Base-by-base conservation (phyloP, 2,888 invertebrate species). In the Peribatodes rhomboidaria region DNA sequence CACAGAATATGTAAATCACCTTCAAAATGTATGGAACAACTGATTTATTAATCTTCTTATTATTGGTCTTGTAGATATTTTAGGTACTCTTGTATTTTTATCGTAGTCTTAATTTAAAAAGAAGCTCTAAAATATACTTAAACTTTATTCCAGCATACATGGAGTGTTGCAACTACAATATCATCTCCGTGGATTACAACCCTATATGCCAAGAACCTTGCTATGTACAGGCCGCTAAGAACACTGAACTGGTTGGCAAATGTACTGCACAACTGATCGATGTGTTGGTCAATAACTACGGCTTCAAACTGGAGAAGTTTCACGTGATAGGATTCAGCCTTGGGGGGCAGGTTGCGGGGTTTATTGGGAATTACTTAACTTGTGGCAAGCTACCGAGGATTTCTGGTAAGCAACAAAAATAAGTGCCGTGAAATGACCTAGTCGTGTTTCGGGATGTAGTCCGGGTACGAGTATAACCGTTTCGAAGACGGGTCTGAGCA, bases 301-400 rank as follows among this genome's bases (percentile, higher is more conserved):
- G 85, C 0, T 91, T 95, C 41, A 64, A 80, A 0, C 78, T 94
- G n/a, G 74, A 88, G 0, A 78, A 78, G 50, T 87, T 95, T 56
- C 96, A 96, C 73, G 78, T 95, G 0, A 94, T 96, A 49, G 95
- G 95, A 0, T 95, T 95, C 75, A 95, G 95, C 77, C 88, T 96
- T 13, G 96, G 96, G 0, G 95, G 92, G 0, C 96, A 96, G 66
- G 88, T 90, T 0, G 94, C 95, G 0, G 95, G 95, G 0, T 92
- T 84, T 56, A 85, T 94, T 0, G 86, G 91, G 4, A 90, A 93
- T 69, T 90, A 90, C 78, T 56, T 95, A 31, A 86, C 83, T 22
- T 79, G 82, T 14, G 93, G 94, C 9, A 83, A 72, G 35, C 76
- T 95, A 22, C 83, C 85, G 1, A 86, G 95, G 60, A 92, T 95